Evolutionary conservation across 2,888 invertebrate genomes (phyloP), one percentile per base, ranked within the genome.

Genomic region (Eilema caniola): DNA sequence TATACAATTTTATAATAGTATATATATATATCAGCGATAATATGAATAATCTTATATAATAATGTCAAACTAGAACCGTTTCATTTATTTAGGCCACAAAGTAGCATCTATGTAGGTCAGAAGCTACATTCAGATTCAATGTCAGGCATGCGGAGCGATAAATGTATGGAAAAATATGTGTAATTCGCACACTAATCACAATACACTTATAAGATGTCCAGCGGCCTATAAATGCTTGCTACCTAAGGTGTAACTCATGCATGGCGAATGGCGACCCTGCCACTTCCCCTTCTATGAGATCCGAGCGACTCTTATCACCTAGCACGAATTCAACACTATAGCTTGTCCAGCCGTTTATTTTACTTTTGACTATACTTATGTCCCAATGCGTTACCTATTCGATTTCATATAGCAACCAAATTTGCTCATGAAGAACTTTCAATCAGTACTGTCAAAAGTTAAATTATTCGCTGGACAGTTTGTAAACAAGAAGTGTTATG

Each of bases 51-150:
- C 4, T 16, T 5, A 41, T 4, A 47, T 47, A 16, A 5, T 47
- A 47, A 28, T 47, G 12, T 53, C 20, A 10, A n/a, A 53, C 10
- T 53, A 53, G 20, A 53, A n/a, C 10, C 2, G n/a, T n/a, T 61
- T 25, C 25, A 7, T 28, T 25, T 28, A 23, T 53, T n/a, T 53
- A 53, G 53, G 53, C 2, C 53, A n/a, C 53, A 53, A 8, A 53
- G 53, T 53, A 53, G 53, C 8, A 53, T n/a, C 5, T 53, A 53
- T 53, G 53, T 53, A 53, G 53, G 53, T 53, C 53, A 53, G 53
- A 53, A 53, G 53, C 53, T n/a, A 53, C 53, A 53, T 53, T 53
- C 53, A 53, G 53, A 53, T 53, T 53, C 53, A 53, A 53, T n/a
- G 53, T 53, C 53, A 53, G 53, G 53, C n/a, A 53, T 8, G n/a